phyloP scores from a whole-genome alignment of 2,797 vertebrate genomes.

The Ptychobarbus kaznakovi region DNA sequence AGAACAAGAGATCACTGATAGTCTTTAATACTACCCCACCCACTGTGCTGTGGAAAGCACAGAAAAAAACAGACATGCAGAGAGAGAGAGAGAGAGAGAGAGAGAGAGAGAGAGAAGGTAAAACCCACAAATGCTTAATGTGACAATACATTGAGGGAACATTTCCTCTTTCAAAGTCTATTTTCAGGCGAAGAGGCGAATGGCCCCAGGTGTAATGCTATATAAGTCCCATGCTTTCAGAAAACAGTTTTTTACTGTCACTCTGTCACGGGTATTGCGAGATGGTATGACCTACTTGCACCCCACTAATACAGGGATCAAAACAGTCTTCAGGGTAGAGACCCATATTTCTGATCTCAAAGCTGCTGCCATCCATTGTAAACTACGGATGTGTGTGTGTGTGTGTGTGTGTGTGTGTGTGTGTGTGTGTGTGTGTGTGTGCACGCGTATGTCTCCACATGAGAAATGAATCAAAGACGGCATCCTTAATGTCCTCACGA shows the following conservation, averaged over 20 bases:
- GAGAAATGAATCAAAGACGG: background rate
- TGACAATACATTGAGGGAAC: conserved; percentile 22
- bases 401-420: no score
- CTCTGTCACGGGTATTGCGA: conserved; percentile 46
- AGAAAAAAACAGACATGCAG: conserved; percentile 4
- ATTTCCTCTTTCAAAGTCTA: conserved; percentile 46
- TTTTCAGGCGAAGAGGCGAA: conserved; percentile 37
- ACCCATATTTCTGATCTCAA: conserved; percentile 45
- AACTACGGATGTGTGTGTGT: background rate
- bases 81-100: background rate
- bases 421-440: background rate
- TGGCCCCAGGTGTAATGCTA: conserved; percentile 48
- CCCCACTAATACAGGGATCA: conserved; percentile 47
- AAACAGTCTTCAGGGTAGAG: conserved; percentile 48
- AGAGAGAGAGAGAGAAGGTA: background rate
- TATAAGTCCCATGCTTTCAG: conserved; percentile 47
- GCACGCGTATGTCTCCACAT: background rate
- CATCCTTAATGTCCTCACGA: background rate
- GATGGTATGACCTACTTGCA: conserved; percentile 52
- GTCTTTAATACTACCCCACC: conserved; percentile 28
- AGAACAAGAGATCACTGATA: conserved; percentile 29
- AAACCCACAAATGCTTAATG: conserved; percentile 21
- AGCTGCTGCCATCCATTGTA: conserved; percentile 42
- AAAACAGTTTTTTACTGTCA: conserved; percentile 49
- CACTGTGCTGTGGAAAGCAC: background rate